phyloP scores from a whole-genome alignment of 2,113 vertebrate genomes.

The Pycnonotus jocosus region DNA sequence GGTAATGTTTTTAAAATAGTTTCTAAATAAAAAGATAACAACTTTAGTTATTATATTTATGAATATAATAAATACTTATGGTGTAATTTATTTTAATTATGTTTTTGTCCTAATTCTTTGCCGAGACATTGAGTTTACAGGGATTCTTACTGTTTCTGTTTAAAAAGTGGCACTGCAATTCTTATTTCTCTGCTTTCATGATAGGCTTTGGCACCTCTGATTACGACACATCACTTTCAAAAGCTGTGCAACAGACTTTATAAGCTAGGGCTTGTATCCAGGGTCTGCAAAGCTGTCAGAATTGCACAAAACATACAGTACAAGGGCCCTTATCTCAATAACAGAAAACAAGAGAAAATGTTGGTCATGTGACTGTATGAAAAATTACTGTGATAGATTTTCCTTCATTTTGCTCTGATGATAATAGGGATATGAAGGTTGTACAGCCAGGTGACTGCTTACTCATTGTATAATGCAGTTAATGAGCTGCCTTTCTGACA shows the following conservation, averaged over 20 bases:
- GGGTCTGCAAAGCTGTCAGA: not conserved
- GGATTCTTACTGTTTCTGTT: not conserved
- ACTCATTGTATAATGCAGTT: conserved; percentile 6
- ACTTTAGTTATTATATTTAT: not conserved
- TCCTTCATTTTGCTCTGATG: not conserved
- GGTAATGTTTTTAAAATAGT: not conserved
- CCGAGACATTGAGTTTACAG: not conserved
- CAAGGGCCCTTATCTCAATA: not conserved
- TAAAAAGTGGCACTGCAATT: not conserved
- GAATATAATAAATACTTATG: not conserved
- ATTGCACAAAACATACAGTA: not conserved
- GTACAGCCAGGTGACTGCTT: conserved; percentile 22
- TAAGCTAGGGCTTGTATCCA: not conserved
- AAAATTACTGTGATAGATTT: not conserved
- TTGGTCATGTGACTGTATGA: not conserved
- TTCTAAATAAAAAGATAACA: not conserved
- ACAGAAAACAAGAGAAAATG: not conserved
- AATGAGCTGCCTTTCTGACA: conserved; percentile 31
- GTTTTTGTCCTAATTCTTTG: not conserved
- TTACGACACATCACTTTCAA: not conserved
- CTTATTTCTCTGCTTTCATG: not conserved
- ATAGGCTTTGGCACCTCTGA: not conserved
- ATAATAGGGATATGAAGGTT: conserved; percentile 6
- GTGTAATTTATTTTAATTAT: not conserved
- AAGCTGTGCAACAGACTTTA: not conserved